Evolutionary conservation across 2,797 vertebrate genomes (phyloP), one percentile per base, ranked within the genome.

Genomic region (Euphonia xanthogaster): DNA sequence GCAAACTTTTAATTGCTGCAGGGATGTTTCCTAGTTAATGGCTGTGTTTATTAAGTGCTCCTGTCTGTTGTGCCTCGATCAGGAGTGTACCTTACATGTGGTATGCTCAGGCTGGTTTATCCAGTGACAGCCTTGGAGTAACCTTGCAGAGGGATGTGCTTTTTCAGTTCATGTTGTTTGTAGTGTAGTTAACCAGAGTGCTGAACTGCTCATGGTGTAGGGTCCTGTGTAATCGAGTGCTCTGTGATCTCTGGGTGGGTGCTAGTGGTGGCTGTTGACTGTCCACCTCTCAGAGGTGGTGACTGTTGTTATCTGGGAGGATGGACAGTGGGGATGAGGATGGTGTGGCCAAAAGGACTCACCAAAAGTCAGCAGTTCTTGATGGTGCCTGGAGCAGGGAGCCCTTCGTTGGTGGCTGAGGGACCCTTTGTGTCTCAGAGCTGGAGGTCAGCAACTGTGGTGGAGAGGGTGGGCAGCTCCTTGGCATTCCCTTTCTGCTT

Each of bases 1-100:
- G 48, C 75, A 81, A 89, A 94, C 75, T 93, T 96, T 71, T 94
- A 94, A 90, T 94, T 82, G 90, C 66, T 79, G 61, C 50, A 78
- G 53, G 58, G 67, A 86, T 75, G 54, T 89, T 93, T 72, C 33
- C 50, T 45, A 39, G 79, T 90, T 92, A 96, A 80, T 88, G 67
- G 45, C 31, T 94, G 16, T 84, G 44, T 88, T 94, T 88, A 79
- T 88, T 86, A 91, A 84, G 62, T 24, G 50, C 39, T 94, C 82
- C 50, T 96, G 2, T 92, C 72, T 90, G 51, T 66, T 77, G 80
- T 50, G 45, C 66, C 63, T 65, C 85, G 55, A 62, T 71, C 30
- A 50, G 86, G 37, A 81, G 66, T 1, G 2, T 86, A n/a, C 58
- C 48, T 93, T 75, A 20, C 30, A 11, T 20, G 33, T 24, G 31